Evolutionary conservation across 1,140 invertebrate genomes (phyloP), one percentile per base, ranked within the genome.

Genomic region (Drosophila jambulina): DNA sequence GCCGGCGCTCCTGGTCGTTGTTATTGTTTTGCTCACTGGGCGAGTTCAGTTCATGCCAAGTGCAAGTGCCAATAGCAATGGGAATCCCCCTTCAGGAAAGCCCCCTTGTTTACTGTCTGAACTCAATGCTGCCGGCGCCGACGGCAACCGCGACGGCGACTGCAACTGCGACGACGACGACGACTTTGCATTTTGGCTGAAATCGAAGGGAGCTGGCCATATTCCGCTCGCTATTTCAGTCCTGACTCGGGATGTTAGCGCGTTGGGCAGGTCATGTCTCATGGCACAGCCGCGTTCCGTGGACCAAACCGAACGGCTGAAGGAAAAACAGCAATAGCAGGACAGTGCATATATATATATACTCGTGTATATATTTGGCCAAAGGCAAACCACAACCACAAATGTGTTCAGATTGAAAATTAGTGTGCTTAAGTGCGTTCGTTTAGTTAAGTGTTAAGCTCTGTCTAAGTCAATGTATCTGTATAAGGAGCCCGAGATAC

Each of bases 241-340:
- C 91, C 91, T 92, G 92, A 92, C 90, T 91, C 91, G 91, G 91
- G 91, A 91, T 92, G 91, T 92, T 92, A 86, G 61, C 91, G 85
- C 85, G 91, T 92, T 92, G 91, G 91, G 91, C 91, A 92, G 91
- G 91, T 92, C 91, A 92, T 92, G 91, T 92, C 91, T 91, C 67
- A 70, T 68, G 80, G 75, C 74, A 88, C 78, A 87, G 78, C 78
- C 79, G 76, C 56, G 78, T 78, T 80, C 78, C 84, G 79, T 91
- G 82, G 70, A 90, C 78, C 79, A 70, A 83, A 63, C 53, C 49
- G 49, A 60, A 21, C 15, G 53, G 53, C 61, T 53, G 49, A 72
- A 40, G 76, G 38, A 65, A 71, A 56, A 48, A 43, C 25, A 78
- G 57, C 62, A 67, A 23, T 60, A 65, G 53, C 36, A 65, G 58